Evolutionary conservation across 1,140 invertebrate genomes (phyloP), one percentile per base, ranked within the genome.

Genomic region (Saxidomus purpurata): DNA sequence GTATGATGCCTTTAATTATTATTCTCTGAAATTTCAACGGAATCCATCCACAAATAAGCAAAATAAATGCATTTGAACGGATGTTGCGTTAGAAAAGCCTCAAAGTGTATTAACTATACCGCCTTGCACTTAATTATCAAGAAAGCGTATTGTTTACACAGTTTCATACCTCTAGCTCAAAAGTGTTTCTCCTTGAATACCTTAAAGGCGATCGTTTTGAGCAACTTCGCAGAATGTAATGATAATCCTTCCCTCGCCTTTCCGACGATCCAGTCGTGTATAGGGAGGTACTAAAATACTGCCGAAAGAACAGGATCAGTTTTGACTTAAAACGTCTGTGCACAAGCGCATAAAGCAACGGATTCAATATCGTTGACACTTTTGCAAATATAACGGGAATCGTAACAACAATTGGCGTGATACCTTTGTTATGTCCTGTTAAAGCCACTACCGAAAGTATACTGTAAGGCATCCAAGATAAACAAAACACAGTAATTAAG

Each of bases 391-490:
- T 47, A 74, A 47, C 69, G 1, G 69, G 69, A 38, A 74, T 38
- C 6, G 69, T 74, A 31, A 47, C 40, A 38, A 74, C 36, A 22
- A 47, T 38, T 19, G 36, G 69, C 19, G 36, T 19, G 36, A 74
- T 74, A 11, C 69, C 19, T 8, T 28, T 40, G 25, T 22, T 40
- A 28, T 74, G n/a, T 40, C 69, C 69, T 38, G 38, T 38, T 19
- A 74, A 74, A 22, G 36, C 69, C 1, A 74, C 31, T 17, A 74
- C 17, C 22, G 69, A 19, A 4, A 74, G 1, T 47, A 74, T 9
- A 25, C 36, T 47, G 36, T 74, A 74, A n/a, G 69, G 69, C 36
- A 74, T 40, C 69, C 69, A 74, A 4, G 69, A 74, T 31, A 74
- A 40, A 74, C 69, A 74, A 74, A 74, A 74, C 40, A 74, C 69